phyloP scores from a whole-genome alignment of 1,140 invertebrate species.

The Musca domestica region DNA sequence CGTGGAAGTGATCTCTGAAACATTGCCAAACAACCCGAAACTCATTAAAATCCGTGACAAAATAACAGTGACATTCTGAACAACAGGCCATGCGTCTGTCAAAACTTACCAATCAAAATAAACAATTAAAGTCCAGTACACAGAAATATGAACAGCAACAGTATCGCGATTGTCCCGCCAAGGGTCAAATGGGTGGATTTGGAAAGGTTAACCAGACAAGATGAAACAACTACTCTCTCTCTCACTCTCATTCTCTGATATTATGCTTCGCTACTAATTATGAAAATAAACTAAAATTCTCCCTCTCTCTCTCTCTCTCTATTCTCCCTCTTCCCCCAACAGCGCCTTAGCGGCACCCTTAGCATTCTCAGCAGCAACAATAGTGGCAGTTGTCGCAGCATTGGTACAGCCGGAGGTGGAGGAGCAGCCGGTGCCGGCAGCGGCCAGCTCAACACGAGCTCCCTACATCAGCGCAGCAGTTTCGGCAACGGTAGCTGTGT shows the following conservation, averaged over 20 bases:
- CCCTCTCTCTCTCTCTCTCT: background rate
- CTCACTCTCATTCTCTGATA: no score
- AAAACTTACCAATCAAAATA: slow-evolving; percentile 39
- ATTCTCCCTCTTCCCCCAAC: background rate
- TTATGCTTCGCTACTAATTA: background rate
- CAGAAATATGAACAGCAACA: slow-evolving; percentile 38
- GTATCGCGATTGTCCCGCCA: slow-evolving; percentile 22
- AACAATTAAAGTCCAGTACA: slow-evolving; percentile 39
- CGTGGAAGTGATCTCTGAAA: no score
- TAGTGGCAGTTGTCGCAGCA: slow-evolving; percentile 30
- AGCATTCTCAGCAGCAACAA: slow-evolving; percentile 29
- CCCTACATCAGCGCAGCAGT: slow-evolving; percentile 15
- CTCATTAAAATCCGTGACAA: no score
- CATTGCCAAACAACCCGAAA: no score
- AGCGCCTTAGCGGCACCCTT: slow-evolving; percentile 37
- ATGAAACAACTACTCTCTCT: no score
- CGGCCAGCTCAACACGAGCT: slow-evolving; percentile 14
- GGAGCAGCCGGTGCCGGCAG: slow-evolving; percentile 7
- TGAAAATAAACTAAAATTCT: background rate
- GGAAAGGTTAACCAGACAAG: slow-evolving; percentile 1
- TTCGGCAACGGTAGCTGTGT: slow-evolving; percentile 24
- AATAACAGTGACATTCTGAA: background rate
- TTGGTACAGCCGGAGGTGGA: slow-evolving; percentile 11
- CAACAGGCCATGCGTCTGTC: slow-evolving; percentile 45
- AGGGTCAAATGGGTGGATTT: slow-evolving; percentile 32